Conservation (phyloP, 2,888 invertebrate species). For the Horisme vitalbata region DNA sequence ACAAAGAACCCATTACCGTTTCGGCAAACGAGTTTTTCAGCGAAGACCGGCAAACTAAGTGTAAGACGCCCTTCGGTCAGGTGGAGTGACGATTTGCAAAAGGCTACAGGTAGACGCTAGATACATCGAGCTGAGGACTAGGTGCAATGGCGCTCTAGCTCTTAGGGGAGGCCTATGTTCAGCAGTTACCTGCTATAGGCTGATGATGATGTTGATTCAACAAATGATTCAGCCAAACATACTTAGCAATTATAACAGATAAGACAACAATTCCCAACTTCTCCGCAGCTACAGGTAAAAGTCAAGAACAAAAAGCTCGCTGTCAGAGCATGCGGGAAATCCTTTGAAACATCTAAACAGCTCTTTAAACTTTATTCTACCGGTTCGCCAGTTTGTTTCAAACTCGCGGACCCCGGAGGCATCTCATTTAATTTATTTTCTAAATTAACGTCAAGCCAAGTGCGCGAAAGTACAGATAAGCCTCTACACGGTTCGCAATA, state of each 20-base stretch:
- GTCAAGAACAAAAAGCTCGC: conserved; percentile 55
- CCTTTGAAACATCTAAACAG: conserved; percentile 73
- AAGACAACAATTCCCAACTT: conserved; percentile 53
- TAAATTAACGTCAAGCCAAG: conserved; percentile 57
- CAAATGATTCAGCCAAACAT: conserved; percentile 33
- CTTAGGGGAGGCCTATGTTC: too few relatives aligned
- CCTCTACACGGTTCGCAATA: conserved; percentile 22
- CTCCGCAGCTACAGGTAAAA: conserved; percentile 49
- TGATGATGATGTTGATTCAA: not conserved
- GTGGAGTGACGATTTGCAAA: too few relatives aligned
- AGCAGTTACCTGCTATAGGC: too few relatives aligned
- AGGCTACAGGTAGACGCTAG: too few relatives aligned
- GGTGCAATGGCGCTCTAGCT: too few relatives aligned
- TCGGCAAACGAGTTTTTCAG: too few relatives aligned
- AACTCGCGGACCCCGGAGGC: conserved; percentile 57
- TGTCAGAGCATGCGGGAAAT: conserved; percentile 53
- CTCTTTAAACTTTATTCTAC: conserved; percentile 57
- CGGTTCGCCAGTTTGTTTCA: conserved; percentile 54
- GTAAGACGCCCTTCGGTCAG: too few relatives aligned
- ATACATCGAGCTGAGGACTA: too few relatives aligned
- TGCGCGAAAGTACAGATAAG: conserved; percentile 40
- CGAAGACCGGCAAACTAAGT: too few relatives aligned
- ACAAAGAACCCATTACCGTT: too few relatives aligned
- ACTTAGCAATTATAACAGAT: conserved; percentile 47
- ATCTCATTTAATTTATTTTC: conserved; percentile 70